Conservation (phyloP, 2,888 invertebrate genomes). For the Cecidostiba fungosa region DNA sequence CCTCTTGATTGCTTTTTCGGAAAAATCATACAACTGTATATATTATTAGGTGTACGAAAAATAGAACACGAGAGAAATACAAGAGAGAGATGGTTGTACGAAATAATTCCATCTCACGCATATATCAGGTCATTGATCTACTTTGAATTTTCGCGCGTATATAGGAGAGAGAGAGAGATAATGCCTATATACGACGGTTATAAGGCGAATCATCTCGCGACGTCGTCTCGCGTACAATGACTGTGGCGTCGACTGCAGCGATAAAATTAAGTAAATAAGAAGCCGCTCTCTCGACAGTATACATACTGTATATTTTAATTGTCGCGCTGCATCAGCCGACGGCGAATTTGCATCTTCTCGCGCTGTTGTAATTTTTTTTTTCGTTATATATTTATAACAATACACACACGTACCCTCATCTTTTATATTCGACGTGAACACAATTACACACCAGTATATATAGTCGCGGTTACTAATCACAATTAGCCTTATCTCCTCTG, state of each 20-base stretch:
- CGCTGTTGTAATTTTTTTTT: neutral
- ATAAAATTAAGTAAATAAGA: slow-evolving; percentile 18
- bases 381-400: no score
- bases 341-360: slow-evolving; percentile 1
- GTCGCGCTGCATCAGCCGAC: neutral
- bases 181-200: neutral
- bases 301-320: neutral
- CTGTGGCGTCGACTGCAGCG: slow-evolving; percentile 15
- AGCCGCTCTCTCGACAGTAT: neutral
- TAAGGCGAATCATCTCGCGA: slow-evolving; percentile 10
- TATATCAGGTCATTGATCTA: slow-evolving; percentile 16
- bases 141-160: neutral
- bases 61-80: neutral
- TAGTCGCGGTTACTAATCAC: slow-evolving; percentile 55
- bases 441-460: neutral
- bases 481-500: slow-evolving; percentile 64
- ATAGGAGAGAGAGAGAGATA: neutral
- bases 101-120: neutral
- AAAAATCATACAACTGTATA: neutral
- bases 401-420: neutral
- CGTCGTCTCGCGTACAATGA: neutral
- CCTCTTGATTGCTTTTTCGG: slow-evolving; percentile 29
- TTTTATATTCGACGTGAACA: neutral
- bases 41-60: neutral
- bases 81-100: no score